phyloP scores from a whole-genome alignment of 1,140 invertebrate genomes.

The Brachionus paranguensis region DNA sequence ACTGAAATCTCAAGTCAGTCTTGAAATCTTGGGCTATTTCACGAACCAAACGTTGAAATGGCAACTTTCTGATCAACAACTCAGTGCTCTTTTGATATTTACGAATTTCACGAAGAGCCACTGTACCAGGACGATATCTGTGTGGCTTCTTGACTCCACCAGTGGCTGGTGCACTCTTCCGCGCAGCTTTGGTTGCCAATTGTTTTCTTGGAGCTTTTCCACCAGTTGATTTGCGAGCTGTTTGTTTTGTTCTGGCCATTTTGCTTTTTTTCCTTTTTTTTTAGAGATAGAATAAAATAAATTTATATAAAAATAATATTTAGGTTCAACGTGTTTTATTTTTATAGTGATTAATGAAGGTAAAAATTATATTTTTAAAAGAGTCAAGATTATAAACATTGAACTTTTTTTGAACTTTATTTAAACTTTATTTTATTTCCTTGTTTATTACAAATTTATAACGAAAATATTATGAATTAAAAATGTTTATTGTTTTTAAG shows the following conservation, averaged over 20 bases:
- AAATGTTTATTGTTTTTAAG: too few relatives aligned
- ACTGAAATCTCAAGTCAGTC: constrained; percentile 61
- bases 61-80: constrained; percentile 71
- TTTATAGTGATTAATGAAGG: background rate
- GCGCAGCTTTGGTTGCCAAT: constrained; percentile 62
- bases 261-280: constrained; percentile 29
- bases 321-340: background rate
- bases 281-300: too few relatives aligned
- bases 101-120: constrained; percentile 76
- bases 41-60: constrained; percentile 75
- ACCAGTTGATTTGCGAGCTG: constrained; percentile 64
- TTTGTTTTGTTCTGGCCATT: constrained; percentile 71
- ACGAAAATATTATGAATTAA: too few relatives aligned
- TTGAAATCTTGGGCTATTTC: constrained; percentile 77
- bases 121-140: constrained; percentile 66
- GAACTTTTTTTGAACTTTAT: background rate
- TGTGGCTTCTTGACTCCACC: constrained; percentile 61
- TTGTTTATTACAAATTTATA: too few relatives aligned
- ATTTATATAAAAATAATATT: too few relatives aligned
- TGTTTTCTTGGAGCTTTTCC: constrained; percentile 58
- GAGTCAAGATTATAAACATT: too few relatives aligned
- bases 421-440: background rate
- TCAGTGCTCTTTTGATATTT: constrained; percentile 78
- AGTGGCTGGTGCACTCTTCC: constrained; percentile 59
- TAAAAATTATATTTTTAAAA: background rate